Percentiles rank a stretch among this genome's conserved stretches.
Evolutionary conservation across 1,140 invertebrate species (phyloP).

Genomic region (Gyrodactylus bullatarudis): DNA sequence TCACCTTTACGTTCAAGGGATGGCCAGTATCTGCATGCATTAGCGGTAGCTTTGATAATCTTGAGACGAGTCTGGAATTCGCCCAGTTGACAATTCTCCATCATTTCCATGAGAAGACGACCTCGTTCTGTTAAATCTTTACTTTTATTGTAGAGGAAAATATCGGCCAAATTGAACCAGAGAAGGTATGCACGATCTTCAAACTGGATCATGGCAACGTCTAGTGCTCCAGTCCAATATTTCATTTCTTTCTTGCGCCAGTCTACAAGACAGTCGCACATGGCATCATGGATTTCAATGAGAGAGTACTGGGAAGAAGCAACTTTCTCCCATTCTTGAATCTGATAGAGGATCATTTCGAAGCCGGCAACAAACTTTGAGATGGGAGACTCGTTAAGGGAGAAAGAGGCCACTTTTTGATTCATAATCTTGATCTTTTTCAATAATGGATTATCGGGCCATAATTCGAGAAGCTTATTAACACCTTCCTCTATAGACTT

Average conservation of each 20-base stretch:
- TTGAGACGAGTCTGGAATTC: conserved; percentile 45
- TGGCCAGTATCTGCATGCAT: neutral
- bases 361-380: conserved; percentile 47
- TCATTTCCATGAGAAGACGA: conserved; percentile 11
- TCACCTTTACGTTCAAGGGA: neutral
- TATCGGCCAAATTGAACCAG: neutral
- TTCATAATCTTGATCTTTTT: conserved; percentile 29
- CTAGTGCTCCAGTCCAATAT: neutral
- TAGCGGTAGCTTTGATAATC: neutral
- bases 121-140: neutral
- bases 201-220: neutral
- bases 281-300: conserved; percentile 28
- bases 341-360: conserved; percentile 37
- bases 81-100: conserved; percentile 43
- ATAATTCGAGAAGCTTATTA: conserved; percentile 35
- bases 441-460: conserved; percentile 57
- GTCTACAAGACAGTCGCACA: conserved; percentile 44
- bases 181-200: neutral
- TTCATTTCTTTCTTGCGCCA: conserved; percentile 66
- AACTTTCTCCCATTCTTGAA: conserved; percentile 54
- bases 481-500: conserved; percentile 28
- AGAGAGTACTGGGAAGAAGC: conserved; percentile 52
- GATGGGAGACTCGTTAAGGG: conserved; percentile 41
- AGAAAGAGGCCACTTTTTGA: conserved; percentile 37
- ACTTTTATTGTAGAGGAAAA: neutral